Base-by-base conservation (phyloP, 2,888 invertebrate species). In the Mythimna albipuncta region DNA sequence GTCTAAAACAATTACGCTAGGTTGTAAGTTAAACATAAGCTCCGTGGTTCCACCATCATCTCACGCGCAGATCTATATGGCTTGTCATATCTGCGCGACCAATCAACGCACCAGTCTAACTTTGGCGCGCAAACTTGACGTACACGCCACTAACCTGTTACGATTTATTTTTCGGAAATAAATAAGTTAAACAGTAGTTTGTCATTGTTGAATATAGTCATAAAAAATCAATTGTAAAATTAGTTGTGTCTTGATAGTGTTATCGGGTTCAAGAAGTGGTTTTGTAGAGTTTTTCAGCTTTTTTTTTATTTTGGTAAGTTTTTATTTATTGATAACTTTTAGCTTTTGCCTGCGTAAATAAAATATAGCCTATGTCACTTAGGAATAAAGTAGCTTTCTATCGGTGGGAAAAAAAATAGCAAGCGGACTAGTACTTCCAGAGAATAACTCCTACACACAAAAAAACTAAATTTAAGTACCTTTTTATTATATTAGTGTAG, bases 91-190 rank as follows among this genome's bases (percentile, higher is more conserved):
- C 54, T 62, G 35, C n/a, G 62, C 11, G 35, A 2, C 19, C 44
- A 13, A n/a, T 58, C 19, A 5, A 1, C n/a, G 7, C 16, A 57
- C 2, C 75, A 75, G 75, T 75, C 26, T 6, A 52, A 44, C 50
- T 76, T 77, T 77, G 44, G 62, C 77, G 70, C 69, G 69, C 75
- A 35, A 63, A 38, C 62, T 69, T 16, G 35, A 32, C 75, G 77
- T n/a, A 75, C 77, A 76, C 77, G 11, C 0, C 4, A 9, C 11
- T 7, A 26, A 44, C 1, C 11, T 75, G 38, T 26, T 19, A 32
- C 13, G 21, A 59, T 26, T 62, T 47, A n/a, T 55, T 61, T 59
- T 59, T 59, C 50, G 44, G 9, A 67, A 67, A 55, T 69, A 41
- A 55, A 35, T 69, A 11, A n/a, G 3, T 0, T 11, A 26, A 9